A percentile compares a stretch with the other conserved stretches of the same genome.
Evolutionary conservation across 2,113 vertebrate genomes (phyloP).

Genomic region (Antennarius striatus): DNA sequence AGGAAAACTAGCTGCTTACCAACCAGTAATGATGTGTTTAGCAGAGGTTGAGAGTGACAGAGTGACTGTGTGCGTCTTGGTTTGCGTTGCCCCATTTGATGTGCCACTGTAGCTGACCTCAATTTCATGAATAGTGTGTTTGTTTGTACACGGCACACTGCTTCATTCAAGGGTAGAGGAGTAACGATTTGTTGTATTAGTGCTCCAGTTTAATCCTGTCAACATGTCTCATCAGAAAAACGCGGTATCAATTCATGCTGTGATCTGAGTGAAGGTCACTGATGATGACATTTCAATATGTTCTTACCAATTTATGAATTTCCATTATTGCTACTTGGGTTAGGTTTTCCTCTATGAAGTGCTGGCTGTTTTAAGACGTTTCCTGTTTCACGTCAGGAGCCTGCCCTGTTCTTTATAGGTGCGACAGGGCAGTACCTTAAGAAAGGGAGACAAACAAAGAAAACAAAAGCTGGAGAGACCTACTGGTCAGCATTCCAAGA

Average conservation of each 20-base stretch:
- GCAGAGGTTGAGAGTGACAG: conserved; percentile 9
- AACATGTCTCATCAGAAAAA: conserved; percentile 20
- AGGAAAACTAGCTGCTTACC: conserved; percentile 8
- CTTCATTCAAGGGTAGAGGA: conserved; percentile 47
- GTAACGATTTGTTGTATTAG: conserved; percentile 65
- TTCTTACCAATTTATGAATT: conserved; percentile 42
- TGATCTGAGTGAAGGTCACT: conserved; percentile 2
- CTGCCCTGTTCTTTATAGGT: conserved; percentile 19
- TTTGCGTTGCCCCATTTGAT: conserved; percentile 26
- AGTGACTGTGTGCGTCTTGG: conserved; percentile 22
- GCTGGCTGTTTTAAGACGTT: conserved; percentile 34
- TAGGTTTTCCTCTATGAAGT: conserved; percentile 31
- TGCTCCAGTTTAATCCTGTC: conserved; percentile 11
- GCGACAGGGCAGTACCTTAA: conserved; percentile 28
- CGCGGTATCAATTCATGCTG: conserved; percentile 25
- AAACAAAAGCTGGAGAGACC: conserved; percentile 26
- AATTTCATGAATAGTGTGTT: conserved; percentile 59
- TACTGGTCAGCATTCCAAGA: conserved; percentile 24
- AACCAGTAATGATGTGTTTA: conserved; percentile 23
- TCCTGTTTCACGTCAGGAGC: conserved; percentile 47
- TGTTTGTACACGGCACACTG: conserved; percentile 55
- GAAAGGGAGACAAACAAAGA: background rate
- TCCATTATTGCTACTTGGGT: conserved; percentile 45
- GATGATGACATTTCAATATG: conserved; percentile 51
- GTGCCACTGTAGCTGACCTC: conserved; percentile 35